Base-by-base conservation (phyloP, 2,113 vertebrate genomes). In the Melanotaenia duboulayi region DNA sequence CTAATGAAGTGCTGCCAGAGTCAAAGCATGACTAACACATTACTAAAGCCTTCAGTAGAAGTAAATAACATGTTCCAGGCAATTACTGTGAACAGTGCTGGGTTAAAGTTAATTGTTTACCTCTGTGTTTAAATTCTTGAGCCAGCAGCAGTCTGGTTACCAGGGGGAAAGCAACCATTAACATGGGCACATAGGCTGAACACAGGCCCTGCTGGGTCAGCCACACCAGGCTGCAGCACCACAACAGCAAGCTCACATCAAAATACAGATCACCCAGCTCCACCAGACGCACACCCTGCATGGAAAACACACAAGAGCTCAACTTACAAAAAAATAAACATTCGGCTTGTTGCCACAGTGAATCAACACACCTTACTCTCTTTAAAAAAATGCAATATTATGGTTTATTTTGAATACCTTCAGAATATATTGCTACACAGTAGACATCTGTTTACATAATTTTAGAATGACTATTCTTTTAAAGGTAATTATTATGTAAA, bases 121-220 rank as follows among this genome's bases (percentile, higher is more conserved):
- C 98, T 94, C 90, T 94, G 73, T 94, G 91, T 83, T 84, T 94
- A 66, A 96, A 96, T 68, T 97, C 96, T 17, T 87, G 93, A 17
- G 94, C 84, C 62, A 95, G 83, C 32, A 95, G 90, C 63, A 98
- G 82, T 39, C 94, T 96, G 82, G 95, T 89, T 64, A 93, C 80
- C 64, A 99, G 87, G 7, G 98, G 96, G 84, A 99, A 98, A 2
- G 92, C 94, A 63, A 99, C 95, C 97, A 97, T 98, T 1, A 98
- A 79, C 0, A 94, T 94, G 80, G 96, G 95, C 62, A 97, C 86
- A 25, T 97, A 99, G 8, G 98, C 96, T 0, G 97, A 97, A 74
- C 96, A 97, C 64, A 99, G 83, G 37, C 94, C 95, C 22, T 82
- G 92, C 6, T 91, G 94, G 71, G 96, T 99, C 42, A 99, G 85